phyloP scores from a whole-genome alignment of 2,113 vertebrate genomes.

The Agelaius phoeniceus region DNA sequence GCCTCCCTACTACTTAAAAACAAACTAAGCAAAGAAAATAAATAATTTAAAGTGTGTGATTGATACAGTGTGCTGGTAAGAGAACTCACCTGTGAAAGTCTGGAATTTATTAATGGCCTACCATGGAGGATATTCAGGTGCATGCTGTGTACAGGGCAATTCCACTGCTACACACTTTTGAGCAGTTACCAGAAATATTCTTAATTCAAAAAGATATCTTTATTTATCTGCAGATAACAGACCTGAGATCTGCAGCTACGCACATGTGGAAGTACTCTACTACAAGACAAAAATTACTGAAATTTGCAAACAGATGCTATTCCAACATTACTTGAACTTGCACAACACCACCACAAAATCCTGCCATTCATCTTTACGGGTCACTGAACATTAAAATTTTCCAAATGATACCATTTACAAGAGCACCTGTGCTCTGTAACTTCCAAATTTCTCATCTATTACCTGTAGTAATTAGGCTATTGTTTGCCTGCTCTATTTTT shows the following conservation, averaged over 20 bases:
- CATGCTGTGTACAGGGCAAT: not conserved
- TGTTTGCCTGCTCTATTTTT: not conserved
- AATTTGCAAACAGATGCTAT: not conserved
- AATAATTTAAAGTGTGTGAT: not conserved
- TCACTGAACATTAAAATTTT: not conserved
- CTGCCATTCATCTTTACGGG: not conserved
- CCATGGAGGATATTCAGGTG: not conserved
- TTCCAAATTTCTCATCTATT: conserved; percentile 8
- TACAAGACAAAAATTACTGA: not conserved
- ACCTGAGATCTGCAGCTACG: not conserved
- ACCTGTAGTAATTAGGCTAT: not conserved
- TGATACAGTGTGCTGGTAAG: not conserved
- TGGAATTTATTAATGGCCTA: not conserved
- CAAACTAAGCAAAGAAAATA: not conserved
- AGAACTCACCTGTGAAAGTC: not conserved
- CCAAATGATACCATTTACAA: conserved; percentile 26
- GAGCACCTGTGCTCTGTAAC: conserved; percentile 12
- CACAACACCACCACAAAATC: not conserved
- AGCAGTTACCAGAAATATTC: not conserved
- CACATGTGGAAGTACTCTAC: not conserved
- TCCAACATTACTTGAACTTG: not conserved
- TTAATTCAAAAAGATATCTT: not conserved
- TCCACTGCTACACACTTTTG: not conserved
- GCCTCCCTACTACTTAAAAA: not conserved
- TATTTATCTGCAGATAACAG: not conserved